Percentiles rank a stretch among this genome's conserved stretches.
These are phyloP conservation scores for Peromyscus californicus DNA, from an alignment of 2,113 vertebrate species.

Conservation along the genomic window DNA sequence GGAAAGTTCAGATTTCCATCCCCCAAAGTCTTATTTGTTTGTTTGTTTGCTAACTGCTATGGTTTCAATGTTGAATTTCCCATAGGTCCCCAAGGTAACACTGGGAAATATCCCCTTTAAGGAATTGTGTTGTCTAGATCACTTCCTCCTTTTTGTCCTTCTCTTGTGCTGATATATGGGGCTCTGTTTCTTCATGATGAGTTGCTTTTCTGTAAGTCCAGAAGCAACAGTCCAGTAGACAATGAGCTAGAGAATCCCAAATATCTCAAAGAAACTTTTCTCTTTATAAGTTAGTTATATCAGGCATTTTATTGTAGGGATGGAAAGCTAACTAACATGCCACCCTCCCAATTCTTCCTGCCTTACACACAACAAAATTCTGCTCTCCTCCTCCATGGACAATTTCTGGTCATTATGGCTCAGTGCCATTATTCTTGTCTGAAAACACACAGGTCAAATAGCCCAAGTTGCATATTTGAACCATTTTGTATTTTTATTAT, in stretches of 20 bases:
- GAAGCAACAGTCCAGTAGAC: neutral
- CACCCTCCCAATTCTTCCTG: neutral
- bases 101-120: neutral
- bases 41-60: neutral
- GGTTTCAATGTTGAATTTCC: neutral
- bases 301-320: neutral
- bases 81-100: neutral
- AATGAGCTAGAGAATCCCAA: neutral
- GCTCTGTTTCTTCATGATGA: neutral
- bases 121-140: neutral
- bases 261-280: neutral
- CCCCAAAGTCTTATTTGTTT: neutral
- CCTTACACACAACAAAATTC: neutral
- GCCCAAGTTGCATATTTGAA: neutral
- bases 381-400: neutral
- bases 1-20: neutral
- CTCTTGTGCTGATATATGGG: neutral
- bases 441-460: neutral
- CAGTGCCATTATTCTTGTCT: neutral
- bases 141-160: neutral
- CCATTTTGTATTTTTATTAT: neutral
- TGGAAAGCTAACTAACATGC: neutral
- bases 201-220: neutral
- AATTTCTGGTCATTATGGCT: neutral
- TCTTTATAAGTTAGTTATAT: neutral